Conservation (phyloP, 1,140 invertebrate species). For the Phortica variegata region DNA sequence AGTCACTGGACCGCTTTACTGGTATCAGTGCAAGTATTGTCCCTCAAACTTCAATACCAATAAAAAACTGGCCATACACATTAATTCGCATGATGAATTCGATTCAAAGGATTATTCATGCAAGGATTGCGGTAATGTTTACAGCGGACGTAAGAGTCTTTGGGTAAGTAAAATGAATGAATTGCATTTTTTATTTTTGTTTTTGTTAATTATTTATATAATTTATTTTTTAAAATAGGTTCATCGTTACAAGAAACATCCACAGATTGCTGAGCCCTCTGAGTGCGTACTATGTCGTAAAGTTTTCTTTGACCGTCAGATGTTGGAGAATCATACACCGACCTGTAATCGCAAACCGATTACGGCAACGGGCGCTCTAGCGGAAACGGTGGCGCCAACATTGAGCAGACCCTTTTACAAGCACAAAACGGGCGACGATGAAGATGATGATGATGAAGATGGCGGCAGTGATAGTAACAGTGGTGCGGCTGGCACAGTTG, state of each 20-base stretch:
- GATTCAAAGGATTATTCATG: conserved; percentile 56
- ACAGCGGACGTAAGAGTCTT: conserved; percentile 53
- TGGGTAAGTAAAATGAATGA: conserved; percentile 38
- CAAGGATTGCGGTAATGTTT: conserved; percentile 56
- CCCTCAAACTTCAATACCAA: conserved; percentile 54
- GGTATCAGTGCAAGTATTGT: conserved; percentile 57
- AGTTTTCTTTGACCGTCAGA: conserved; percentile 52
- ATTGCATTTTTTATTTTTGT: not conserved
- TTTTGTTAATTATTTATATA: not conserved
- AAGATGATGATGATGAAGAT: conserved; percentile 42
- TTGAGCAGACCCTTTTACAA: conserved; percentile 24
- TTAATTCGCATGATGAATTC: conserved; percentile 55
- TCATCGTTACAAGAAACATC: conserved; percentile 57
- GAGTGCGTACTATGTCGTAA: conserved; percentile 51
- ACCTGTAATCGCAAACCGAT: conserved; percentile 53
- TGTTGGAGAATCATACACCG: conserved; percentile 51
- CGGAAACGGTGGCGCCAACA: conserved; percentile 11
- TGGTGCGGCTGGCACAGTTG: not conserved
- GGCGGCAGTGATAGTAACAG: conserved; percentile 4
- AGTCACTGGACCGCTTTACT: conserved; percentile 32
- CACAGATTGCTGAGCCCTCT: conserved; percentile 46
- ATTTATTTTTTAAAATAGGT: conserved; percentile 22
- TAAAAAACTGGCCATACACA: conserved; percentile 56
- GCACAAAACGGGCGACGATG: conserved; percentile 51
- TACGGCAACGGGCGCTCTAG: conserved; percentile 32